phyloP scores from a whole-genome alignment of 2,113 vertebrate genomes.

The Lutjanus erythropterus region DNA sequence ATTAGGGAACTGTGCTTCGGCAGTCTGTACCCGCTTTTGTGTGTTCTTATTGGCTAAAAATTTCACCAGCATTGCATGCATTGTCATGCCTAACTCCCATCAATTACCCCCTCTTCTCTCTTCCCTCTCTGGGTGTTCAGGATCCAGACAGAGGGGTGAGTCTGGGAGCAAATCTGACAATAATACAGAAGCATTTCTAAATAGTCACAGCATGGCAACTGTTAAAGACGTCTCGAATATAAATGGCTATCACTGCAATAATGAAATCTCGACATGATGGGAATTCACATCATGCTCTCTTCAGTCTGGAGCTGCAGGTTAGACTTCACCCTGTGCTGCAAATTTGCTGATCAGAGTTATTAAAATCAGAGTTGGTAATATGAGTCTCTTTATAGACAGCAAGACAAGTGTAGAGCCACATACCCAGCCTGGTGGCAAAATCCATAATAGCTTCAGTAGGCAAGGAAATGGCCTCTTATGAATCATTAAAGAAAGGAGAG shows the following conservation, averaged over 20 bases:
- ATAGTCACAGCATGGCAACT: not conserved
- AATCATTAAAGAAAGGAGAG: constrained; percentile 51
- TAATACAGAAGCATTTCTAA: constrained; percentile 4
- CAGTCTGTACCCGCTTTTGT: constrained; percentile 20
- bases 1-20: constrained; percentile 23
- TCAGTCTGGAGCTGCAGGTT: not conserved
- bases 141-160: not conserved
- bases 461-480: constrained; percentile 42
- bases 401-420: constrained; percentile 19
- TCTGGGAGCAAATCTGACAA: not conserved
- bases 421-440: constrained; percentile 25
- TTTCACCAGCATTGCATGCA: constrained; percentile 33
- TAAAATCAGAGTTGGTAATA: constrained; percentile 11
- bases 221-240: constrained; percentile 4
- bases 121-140: not conserved
- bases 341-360: constrained; percentile 24
- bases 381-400: constrained; percentile 11
- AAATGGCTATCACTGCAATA: constrained; percentile 5
- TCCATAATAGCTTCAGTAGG: constrained; percentile 38
- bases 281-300: constrained; percentile 3
- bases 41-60: constrained; percentile 24
- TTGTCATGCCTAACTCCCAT: constrained; percentile 46
- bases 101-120: constrained; percentile 13
- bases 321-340: not conserved
- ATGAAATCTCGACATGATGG: not conserved